phyloP scores from a whole-genome alignment of 2,113 vertebrate genomes.

The Anolis carolinensis region DNA sequence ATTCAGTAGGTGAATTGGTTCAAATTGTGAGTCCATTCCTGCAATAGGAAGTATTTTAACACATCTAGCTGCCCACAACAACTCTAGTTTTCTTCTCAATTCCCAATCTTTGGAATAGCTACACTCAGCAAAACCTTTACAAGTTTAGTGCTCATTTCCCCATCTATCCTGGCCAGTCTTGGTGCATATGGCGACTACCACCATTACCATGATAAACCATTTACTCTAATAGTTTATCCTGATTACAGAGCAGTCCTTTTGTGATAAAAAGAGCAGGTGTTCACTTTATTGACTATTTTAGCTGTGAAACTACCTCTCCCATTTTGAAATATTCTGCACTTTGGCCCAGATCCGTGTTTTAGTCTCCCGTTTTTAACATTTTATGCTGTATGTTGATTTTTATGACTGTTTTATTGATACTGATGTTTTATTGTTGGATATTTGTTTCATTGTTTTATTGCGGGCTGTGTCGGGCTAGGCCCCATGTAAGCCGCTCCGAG shows the following conservation, averaged over 20 bases:
- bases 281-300: no score
- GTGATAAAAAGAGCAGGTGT: background rate
- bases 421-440: no score
- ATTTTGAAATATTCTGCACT: no score
- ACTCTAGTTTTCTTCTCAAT: background rate
- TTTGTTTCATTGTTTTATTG: no score
- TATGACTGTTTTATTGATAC: no score
- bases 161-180: background rate
- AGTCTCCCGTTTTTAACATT: no score
- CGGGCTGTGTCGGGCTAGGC: no score
- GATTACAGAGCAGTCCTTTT: background rate
- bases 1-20: conserved; percentile 34
- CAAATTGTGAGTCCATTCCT: background rate
- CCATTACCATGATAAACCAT: background rate
- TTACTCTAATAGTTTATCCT: background rate
- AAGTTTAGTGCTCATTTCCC: background rate
- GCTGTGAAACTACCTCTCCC: no score
- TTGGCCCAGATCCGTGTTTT: no score
- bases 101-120: no score
- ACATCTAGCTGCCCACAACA: background rate
- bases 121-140: background rate
- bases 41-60: conserved; percentile 20
- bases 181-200: background rate
- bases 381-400: no score
- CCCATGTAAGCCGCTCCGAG: no score